These are phyloP conservation scores for Julus scandinavius DNA, from an alignment of 2,888 invertebrate species.

Conservation along the genomic window DNA sequence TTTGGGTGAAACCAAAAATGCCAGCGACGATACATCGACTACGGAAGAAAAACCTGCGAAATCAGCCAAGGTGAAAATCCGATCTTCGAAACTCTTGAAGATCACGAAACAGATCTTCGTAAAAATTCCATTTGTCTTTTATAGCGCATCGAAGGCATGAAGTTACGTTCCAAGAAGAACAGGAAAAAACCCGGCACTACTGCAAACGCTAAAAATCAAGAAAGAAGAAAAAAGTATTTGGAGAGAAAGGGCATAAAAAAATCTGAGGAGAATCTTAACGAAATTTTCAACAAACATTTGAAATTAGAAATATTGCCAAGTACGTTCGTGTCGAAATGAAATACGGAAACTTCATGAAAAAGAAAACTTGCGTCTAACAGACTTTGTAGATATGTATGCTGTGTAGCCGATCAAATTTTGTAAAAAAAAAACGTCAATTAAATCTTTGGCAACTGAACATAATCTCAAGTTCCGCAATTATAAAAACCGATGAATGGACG, in stretches of 20 bases:
- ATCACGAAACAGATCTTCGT: background rate
- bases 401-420: background rate
- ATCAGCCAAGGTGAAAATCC: background rate
- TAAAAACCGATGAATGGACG: too few relatives aligned
- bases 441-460: too few relatives aligned
- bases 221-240: background rate
- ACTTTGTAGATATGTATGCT: too few relatives aligned
- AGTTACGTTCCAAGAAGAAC: constrained; percentile 29
- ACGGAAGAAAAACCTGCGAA: background rate
- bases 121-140: background rate
- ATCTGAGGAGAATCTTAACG: background rate
- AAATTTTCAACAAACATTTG: background rate
- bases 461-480: too few relatives aligned
- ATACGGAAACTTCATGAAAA: background rate
- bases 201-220: background rate
- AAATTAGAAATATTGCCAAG: background rate
- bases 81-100: background rate
- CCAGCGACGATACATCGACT: background rate
- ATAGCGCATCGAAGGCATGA: background rate
- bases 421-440: too few relatives aligned
- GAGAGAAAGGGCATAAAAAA: background rate
- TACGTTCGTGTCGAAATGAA: background rate
- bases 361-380: too few relatives aligned
- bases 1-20: background rate
- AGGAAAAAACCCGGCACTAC: background rate